Conservation (phyloP, 2,113 vertebrate genomes). For the Ranitomeya imitator region DNA sequence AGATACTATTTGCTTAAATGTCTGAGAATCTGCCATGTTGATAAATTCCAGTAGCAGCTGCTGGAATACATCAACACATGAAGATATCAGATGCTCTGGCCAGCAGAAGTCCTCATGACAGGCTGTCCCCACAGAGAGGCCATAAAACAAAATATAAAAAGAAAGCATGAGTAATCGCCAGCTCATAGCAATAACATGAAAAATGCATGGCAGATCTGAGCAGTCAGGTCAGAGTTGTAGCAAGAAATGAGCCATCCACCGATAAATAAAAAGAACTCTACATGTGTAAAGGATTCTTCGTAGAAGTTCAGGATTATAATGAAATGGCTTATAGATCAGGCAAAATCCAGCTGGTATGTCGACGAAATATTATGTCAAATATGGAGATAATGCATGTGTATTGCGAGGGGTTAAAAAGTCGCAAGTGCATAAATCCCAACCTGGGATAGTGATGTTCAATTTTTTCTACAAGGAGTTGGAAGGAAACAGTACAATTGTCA, state of each 20-base stretch:
- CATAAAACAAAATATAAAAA: constrained; percentile 53
- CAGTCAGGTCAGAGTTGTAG: constrained; percentile 24
- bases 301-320: constrained; percentile 20
- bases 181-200: constrained; percentile 50
- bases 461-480: not conserved
- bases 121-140: constrained; percentile 53
- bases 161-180: constrained; percentile 53
- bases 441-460: not conserved
- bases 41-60: constrained; percentile 59
- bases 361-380: not conserved
- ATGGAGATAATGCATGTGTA: not conserved
- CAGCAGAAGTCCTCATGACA: constrained; percentile 55
- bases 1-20: constrained; percentile 57
- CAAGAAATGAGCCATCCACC: constrained; percentile 29
- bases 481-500: not conserved
- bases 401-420: not conserved
- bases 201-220: constrained; percentile 41
- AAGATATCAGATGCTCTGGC: constrained; percentile 54
- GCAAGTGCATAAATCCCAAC: not conserved
- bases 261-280: constrained; percentile 52
- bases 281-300: constrained; percentile 18
- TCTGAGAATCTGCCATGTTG: constrained; percentile 58
- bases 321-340: not conserved
- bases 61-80: constrained; percentile 56
- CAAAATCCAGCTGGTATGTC: constrained; percentile 4